A percentile compares a stretch with the other conserved stretches of the same genome.
Conservation (phyloP, 2,888 invertebrate genomes). For the Ophion costatus region DNA sequence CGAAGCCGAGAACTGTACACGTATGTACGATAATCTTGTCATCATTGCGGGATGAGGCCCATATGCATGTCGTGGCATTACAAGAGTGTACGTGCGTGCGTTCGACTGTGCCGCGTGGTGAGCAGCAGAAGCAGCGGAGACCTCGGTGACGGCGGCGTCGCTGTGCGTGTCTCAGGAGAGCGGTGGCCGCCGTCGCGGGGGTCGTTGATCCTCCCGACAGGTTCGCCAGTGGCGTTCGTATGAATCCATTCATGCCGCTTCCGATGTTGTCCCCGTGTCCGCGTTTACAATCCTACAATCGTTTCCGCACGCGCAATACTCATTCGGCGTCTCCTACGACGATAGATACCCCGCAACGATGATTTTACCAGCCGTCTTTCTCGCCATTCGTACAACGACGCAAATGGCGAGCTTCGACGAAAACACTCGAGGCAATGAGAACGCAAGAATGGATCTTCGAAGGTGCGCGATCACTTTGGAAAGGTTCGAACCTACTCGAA, state of each 20-base stretch:
- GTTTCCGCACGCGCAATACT: constrained; percentile 42
- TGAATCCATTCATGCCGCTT: constrained; percentile 66
- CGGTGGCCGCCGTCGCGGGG: constrained; percentile 60
- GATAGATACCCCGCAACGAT: not conserved
- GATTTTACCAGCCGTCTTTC: not conserved
- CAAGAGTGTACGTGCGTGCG: constrained; percentile 15
- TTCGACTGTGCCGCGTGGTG: constrained; percentile 20
- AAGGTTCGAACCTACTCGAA: not conserved
- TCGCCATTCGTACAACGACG: not conserved
- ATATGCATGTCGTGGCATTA: constrained; percentile 13
- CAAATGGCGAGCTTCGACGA: not conserved
- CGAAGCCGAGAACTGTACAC: constrained; percentile 37
- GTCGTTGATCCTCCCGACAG: constrained; percentile 67
- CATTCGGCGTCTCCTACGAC: not conserved
- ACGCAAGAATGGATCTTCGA: not conserved
- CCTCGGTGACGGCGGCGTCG: constrained; percentile 40
- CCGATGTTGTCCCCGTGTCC: constrained; percentile 47
- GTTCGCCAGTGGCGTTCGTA: constrained; percentile 59
- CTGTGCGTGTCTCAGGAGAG: constrained; percentile 57
- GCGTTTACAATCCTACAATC: constrained; percentile 47
- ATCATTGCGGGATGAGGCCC: constrained; percentile 27
- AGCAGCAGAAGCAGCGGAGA: not conserved
- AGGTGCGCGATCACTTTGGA: not conserved
- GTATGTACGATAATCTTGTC: constrained; percentile 49
- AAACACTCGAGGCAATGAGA: not conserved